Evolutionary conservation across 2,888 invertebrate species (phyloP).

Genomic region (Drosophila rubida): DNA sequence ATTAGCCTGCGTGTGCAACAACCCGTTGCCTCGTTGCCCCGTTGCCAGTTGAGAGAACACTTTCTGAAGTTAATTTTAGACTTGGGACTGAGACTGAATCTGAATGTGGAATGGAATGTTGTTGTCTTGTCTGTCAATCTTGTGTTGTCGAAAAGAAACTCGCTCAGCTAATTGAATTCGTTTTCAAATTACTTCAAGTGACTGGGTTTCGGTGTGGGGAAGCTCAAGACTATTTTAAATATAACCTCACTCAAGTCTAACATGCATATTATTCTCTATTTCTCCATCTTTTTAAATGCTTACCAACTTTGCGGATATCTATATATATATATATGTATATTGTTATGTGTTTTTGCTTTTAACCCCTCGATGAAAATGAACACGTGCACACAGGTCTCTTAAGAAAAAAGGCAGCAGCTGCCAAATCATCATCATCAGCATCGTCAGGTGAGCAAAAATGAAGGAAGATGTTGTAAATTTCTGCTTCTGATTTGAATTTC

Average conservation of each 20-base stretch:
- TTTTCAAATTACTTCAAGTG: slow-evolving; percentile 11
- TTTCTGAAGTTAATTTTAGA: slow-evolving; percentile 15
- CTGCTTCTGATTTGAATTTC: slow-evolving; percentile 15
- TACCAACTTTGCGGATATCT: slow-evolving; percentile 32
- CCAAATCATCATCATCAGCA: slow-evolving; percentile 41
- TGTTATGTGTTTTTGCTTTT: slow-evolving; percentile 6
- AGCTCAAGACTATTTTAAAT: neutral
- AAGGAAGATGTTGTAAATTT: slow-evolving; percentile 14
- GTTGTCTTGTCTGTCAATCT: slow-evolving; percentile 17
- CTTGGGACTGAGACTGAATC: neutral
- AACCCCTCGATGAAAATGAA: neutral
- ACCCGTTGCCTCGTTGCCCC: slow-evolving; percentile 11
- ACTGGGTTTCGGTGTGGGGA: neutral
- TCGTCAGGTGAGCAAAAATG: slow-evolving; percentile 28
- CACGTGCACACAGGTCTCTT: slow-evolving; percentile 80
- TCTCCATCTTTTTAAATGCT: slow-evolving; percentile 40
- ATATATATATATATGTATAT: slow-evolving; percentile 15
- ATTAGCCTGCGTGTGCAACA: slow-evolving; percentile 1
- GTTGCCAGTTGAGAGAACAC: slow-evolving; percentile 22
- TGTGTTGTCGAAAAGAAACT: slow-evolving; percentile 15
- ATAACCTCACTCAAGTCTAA: slow-evolving; percentile 13
- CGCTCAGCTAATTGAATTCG: slow-evolving; percentile 10
- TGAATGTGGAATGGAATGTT: neutral
- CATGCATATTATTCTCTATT: slow-evolving; percentile 2
- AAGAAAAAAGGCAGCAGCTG: slow-evolving; percentile 82